Evolutionary conservation across 2,113 vertebrate genomes (phyloP).

Genomic region (Excalfactoria chinensis): DNA sequence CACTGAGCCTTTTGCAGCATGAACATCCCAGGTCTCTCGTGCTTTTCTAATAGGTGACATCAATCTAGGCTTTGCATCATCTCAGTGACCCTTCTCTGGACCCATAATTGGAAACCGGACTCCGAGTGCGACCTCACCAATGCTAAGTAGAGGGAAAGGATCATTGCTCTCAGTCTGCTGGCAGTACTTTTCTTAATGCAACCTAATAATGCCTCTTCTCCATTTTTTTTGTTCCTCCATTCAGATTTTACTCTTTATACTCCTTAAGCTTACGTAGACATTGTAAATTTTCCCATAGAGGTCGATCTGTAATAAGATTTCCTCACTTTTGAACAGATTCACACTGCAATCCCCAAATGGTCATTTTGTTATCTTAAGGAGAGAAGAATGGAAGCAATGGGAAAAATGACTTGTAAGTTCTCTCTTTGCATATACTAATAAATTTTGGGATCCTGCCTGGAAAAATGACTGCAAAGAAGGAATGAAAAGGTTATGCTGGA

Average conservation of each 20-base stretch:
- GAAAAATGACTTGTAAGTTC: not conserved
- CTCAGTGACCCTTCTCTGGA: not conserved
- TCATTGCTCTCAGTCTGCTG: not conserved
- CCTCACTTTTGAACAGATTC: not conserved
- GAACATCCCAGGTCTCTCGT: not conserved
- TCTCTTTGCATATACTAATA: not conserved
- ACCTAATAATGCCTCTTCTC: not conserved
- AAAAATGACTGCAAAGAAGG: not conserved
- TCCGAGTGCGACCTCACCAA: not conserved
- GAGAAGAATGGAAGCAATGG: not conserved
- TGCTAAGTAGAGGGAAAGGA: not conserved
- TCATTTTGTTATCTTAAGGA: not conserved
- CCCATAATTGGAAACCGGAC: not conserved
- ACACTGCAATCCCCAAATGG: not conserved
- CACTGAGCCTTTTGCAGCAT: not conserved
- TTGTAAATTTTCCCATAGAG: not conserved
- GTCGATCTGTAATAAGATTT: not conserved
- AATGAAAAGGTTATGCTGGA: not conserved
- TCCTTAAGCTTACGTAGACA: not conserved
- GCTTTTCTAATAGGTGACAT: not conserved
- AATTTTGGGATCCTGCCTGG: not conserved
- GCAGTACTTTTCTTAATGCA: rapidly evolving
- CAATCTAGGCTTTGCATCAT: not conserved
- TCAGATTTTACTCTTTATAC: not conserved
- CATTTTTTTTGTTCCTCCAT: not conserved